Evolutionary conservation across 2,113 vertebrate species (phyloP).

Genomic region (Pampusana beccarii): DNA sequence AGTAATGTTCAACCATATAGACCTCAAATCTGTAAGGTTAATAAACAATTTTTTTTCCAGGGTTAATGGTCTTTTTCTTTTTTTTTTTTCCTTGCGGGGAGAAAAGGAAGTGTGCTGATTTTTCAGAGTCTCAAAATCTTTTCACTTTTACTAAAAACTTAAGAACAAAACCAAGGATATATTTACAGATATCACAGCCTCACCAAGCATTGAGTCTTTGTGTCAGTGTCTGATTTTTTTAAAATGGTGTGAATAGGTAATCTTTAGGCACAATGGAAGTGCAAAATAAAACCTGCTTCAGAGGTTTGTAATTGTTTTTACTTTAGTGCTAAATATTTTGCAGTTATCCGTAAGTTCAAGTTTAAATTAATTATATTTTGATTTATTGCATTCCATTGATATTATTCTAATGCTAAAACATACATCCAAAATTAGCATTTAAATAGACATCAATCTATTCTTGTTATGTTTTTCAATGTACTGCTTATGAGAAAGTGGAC

Average conservation of each 20-base stretch:
- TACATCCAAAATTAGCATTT: neutral
- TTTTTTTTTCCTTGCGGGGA: neutral
- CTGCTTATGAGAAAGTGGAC: neutral
- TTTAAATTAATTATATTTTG: neutral
- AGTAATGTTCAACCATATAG: neutral
- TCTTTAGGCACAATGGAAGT: neutral
- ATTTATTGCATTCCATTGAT: neutral
- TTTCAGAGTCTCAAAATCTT: neutral
- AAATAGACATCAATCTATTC: neutral
- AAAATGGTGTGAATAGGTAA: neutral
- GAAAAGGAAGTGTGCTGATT: neutral
- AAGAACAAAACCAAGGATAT: neutral
- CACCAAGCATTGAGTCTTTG: neutral
- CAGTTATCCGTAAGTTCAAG: neutral
- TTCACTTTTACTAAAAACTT: neutral
- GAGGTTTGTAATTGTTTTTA: neutral
- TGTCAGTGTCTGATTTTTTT: neutral
- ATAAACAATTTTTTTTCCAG: neutral
- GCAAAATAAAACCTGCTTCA: neutral
- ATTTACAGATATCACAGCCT: neutral
- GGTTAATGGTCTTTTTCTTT: neutral
- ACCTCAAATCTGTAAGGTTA: neutral
- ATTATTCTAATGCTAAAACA: neutral
- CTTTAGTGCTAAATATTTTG: neutral
- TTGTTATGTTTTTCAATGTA: neutral